Evolutionary conservation across 2,113 vertebrate genomes (phyloP).

Genomic region (Pampusana beccarii): DNA sequence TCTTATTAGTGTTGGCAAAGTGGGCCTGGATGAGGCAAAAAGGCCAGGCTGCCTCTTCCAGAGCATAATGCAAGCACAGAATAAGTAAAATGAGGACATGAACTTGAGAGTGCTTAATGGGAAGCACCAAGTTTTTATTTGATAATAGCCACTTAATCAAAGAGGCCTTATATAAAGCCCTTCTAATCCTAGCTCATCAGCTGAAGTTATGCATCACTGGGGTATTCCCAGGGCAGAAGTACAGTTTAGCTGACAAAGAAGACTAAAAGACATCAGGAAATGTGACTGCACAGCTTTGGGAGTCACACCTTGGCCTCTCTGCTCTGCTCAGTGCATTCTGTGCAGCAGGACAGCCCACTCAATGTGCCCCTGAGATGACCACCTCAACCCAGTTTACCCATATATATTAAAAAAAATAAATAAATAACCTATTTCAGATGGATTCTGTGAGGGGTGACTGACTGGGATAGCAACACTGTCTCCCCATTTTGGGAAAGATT

Average conservation of each 20-base stretch:
- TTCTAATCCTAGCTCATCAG: slow-evolving; percentile 41
- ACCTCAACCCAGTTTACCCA: neutral
- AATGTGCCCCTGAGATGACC: neutral
- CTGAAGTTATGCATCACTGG: neutral
- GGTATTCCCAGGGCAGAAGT: slow-evolving; percentile 24
- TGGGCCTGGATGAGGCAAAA: neutral
- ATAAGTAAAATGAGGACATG: slow-evolving; percentile 1
- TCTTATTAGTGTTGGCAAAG: neutral
- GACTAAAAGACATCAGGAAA: neutral
- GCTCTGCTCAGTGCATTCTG: rapidly evolving
- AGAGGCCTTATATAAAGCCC: slow-evolving; percentile 28
- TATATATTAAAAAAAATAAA: too few species aligned
- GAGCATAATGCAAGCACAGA: neutral
- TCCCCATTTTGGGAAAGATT: rapidly evolving
- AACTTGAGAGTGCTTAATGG: slow-evolving; percentile 13
- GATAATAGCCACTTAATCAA: slow-evolving; percentile 59
- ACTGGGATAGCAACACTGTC: neutral
- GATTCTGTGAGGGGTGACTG: neutral
- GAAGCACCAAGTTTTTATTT: slow-evolving; percentile 45
- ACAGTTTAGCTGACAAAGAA: neutral
- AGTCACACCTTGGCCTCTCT: neutral
- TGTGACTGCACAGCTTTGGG: rapidly evolving
- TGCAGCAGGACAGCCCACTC: neutral
- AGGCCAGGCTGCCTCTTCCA: neutral
- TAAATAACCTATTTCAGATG: neutral